Conservation (phyloP, 2,888 invertebrate species). For the Dinocampus coccinellae region DNA sequence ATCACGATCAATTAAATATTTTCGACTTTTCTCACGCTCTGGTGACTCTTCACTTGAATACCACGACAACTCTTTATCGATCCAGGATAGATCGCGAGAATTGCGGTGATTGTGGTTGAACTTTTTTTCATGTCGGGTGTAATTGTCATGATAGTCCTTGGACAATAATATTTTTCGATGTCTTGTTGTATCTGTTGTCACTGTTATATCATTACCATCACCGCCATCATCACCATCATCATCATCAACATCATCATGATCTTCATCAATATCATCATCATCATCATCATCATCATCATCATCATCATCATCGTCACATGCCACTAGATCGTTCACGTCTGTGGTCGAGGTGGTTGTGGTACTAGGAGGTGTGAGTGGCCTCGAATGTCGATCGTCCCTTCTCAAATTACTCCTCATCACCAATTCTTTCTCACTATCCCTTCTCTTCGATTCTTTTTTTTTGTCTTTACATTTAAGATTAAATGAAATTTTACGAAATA, state of each 20-base stretch:
- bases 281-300: no score
- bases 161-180: constrained; percentile 25
- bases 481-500: constrained; percentile 24
- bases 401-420: constrained; percentile 25
- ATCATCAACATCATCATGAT: no score
- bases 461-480: constrained; percentile 39
- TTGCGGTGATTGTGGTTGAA: constrained; percentile 22
- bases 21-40: constrained; percentile 55
- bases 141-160: constrained; percentile 33
- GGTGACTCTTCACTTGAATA: constrained; percentile 46
- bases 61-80: constrained; percentile 35
- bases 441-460: constrained; percentile 33
- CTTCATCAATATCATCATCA: no score
- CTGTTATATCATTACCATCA: constrained; percentile 19
- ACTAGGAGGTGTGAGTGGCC: constrained; percentile 60
- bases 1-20: constrained; percentile 51
- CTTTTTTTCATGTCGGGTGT: constrained; percentile 6
- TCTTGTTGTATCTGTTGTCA: neutral
- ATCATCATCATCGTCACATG: no score
- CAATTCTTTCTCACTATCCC: constrained; percentile 39
- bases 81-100: constrained; percentile 30
- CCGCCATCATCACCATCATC: no score
- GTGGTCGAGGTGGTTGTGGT: neutral
- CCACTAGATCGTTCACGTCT: constrained; percentile 29
- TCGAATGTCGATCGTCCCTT: constrained; percentile 53